phyloP scores from a whole-genome alignment of 2,797 vertebrate genomes.

The Semaprochilodus insignis region DNA sequence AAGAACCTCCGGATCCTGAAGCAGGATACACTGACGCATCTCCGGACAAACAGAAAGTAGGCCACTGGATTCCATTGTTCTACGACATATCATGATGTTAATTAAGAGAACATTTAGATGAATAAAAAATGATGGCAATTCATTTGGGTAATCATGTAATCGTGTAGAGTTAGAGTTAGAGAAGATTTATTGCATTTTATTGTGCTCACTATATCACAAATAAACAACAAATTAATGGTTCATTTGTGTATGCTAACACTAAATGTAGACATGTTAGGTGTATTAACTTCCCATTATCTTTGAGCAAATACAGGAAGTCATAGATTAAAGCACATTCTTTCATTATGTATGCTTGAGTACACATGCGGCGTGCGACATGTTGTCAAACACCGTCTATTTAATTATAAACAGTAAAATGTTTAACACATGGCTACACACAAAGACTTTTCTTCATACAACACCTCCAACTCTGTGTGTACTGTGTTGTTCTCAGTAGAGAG shows the following conservation, averaged over 20 bases:
- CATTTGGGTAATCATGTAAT: slow-evolving; percentile 5
- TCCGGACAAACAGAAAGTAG: slow-evolving; percentile 23
- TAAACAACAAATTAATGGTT: background rate
- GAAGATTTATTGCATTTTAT: background rate
- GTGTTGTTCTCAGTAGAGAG: slow-evolving; percentile 69
- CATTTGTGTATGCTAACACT: background rate
- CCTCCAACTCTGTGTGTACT: slow-evolving; percentile 39
- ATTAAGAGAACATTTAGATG: slow-evolving; percentile 6
- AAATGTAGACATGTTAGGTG: background rate
- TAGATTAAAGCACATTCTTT: background rate
- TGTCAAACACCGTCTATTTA: slow-evolving; percentile 63
- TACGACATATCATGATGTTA: slow-evolving; percentile 10
- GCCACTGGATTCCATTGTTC: background rate
- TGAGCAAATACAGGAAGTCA: background rate
- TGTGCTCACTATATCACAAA: background rate
- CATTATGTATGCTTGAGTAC: slow-evolving; percentile 38
- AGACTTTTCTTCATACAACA: slow-evolving; percentile 47
- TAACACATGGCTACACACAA: slow-evolving; percentile 61
- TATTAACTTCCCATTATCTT: background rate
- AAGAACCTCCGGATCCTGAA: slow-evolving; percentile 37
- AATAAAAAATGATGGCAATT: background rate
- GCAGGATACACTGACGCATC: slow-evolving; percentile 19
- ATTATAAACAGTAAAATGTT: slow-evolving; percentile 64
- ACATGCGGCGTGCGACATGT: slow-evolving; percentile 51
- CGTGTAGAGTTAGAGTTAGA: no score